A percentile compares a stretch with the other conserved stretches of the same genome.
These are phyloP conservation scores for Sinocyclocheilus rhinocerous DNA, from an alignment of 2,113 vertebrate species.

Conservation along the genomic window DNA sequence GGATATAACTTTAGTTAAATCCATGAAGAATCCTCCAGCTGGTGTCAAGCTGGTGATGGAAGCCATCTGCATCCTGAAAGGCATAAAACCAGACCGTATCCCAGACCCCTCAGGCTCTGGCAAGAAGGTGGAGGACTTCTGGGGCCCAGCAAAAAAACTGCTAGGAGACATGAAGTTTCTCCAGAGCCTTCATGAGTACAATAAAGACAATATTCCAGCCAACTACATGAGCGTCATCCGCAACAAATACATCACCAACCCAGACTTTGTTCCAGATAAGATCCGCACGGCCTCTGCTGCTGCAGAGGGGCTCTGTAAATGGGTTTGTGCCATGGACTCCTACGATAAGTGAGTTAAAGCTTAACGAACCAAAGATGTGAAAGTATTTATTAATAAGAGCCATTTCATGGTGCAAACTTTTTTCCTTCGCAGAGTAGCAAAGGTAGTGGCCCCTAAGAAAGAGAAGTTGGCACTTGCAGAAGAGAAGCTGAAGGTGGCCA, in stretches of 20 bases:
- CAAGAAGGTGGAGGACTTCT: conserved; percentile 89
- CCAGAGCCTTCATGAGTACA: conserved; percentile 88
- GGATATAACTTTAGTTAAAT: conserved; percentile 93
- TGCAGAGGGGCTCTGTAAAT: conserved; percentile 89
- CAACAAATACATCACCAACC: conserved; percentile 87
- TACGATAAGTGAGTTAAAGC: conserved; percentile 80
- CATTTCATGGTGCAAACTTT: not conserved
- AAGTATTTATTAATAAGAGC: not conserved
- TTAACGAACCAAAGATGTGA: not conserved
- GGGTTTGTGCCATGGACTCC: conserved; percentile 88
- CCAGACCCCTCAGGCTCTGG: conserved; percentile 85
- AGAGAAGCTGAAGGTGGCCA: conserved; percentile 79
- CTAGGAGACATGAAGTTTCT: conserved; percentile 89
- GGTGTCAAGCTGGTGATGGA: conserved; percentile 93
- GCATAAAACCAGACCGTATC: conserved; percentile 86
- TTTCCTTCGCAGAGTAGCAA: conserved; percentile 77
- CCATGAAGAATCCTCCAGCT: conserved; percentile 90
- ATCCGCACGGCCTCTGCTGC: conserved; percentile 87
- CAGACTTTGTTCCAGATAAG: conserved; percentile 90
- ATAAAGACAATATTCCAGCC: conserved; percentile 88
- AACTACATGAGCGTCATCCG: conserved; percentile 82
- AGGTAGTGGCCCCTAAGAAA: conserved; percentile 88
- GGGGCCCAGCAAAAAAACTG: conserved; percentile 90
- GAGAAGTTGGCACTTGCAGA: conserved; percentile 82
- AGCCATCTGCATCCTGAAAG: conserved; percentile 91